Evolutionary conservation across 2,113 vertebrate genomes (phyloP).

Genomic region (Epinephelus cyanopodus): DNA sequence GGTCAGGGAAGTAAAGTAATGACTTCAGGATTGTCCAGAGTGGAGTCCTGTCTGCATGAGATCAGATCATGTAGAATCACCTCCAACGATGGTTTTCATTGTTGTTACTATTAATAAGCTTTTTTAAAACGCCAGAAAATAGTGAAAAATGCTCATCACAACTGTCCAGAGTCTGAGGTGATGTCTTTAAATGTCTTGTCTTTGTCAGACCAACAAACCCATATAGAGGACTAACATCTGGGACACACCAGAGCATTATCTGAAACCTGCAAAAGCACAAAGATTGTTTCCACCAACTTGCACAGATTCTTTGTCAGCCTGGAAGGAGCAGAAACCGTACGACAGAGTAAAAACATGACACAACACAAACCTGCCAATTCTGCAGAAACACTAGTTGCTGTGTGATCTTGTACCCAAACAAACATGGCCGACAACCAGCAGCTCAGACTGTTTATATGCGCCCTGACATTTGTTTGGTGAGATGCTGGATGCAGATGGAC

Average conservation of each 20-base stretch:
- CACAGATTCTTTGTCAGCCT: neutral
- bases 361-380: neutral
- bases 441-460: neutral
- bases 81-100: neutral
- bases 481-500: too few species aligned
- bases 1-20: constrained; percentile 21
- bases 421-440: neutral
- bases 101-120: neutral
- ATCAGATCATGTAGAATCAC: neutral
- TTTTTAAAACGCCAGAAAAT: neutral
- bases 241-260: too few species aligned
- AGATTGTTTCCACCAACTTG: neutral
- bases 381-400: too few species aligned
- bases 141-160: too few species aligned
- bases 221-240: too few species aligned
- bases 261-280: too few species aligned
- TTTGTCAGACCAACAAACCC: too few species aligned
- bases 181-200: too few species aligned
- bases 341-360: neutral
- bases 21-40: constrained; percentile 8
- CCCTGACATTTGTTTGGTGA: neutral
- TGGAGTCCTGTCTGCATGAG: too few species aligned
- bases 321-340: neutral
- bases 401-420: neutral
- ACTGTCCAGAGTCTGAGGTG: too few species aligned